Evolutionary conservation across 1,140 invertebrate genomes (phyloP), one percentile per base, ranked within the genome.

Genomic region (Hetaerina americana): DNA sequence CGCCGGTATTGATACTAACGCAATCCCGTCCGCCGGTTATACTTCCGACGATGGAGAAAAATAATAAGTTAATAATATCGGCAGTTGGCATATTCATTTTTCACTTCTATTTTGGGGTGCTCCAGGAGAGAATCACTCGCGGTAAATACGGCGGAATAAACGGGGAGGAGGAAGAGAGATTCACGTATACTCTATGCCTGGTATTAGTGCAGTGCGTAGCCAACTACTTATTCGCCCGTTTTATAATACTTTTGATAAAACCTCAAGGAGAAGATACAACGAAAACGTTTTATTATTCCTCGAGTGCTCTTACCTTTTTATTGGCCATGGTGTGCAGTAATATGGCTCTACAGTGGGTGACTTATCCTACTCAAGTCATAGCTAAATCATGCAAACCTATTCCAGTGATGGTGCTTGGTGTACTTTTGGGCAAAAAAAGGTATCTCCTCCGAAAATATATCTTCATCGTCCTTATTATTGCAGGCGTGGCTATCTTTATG

Each of bases 371-470:
- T 5, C 96, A 97, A 86, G 96, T 98, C 66, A 88, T 99, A 18
- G 97, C 93, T 0, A 99, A 99, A 83, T 95, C 96, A 6, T 95
- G 93, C 26, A 99, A 99, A 81, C 97, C 97, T 0, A 98, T 99
- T 75, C 96, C 97, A 0, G 95, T 99, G 0, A 94, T 99, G 92
- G 84, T 99, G 27, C 84, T 99, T 12, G 96, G 97, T 22, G 96
- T 99, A 0, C 77, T 99, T 0, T 80, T 99, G 69, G 97, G 95
- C 0, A 87, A 87, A 31, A 93, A 92, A 80, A 82, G 40, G 2
- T 99, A 99, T 83, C 87, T 93, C 0, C 76, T 92, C 26, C 87
- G 84, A 70, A 97, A 99, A 78, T 99, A 98, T 79, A 77, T 95
- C 0, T 99, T 95, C 82, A 89, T 99, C 0, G 79, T 97, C 0